Evolutionary conservation across 2,888 invertebrate genomes (phyloP), one percentile per base, ranked within the genome.

Genomic region (Cataglyphis livida): DNA sequence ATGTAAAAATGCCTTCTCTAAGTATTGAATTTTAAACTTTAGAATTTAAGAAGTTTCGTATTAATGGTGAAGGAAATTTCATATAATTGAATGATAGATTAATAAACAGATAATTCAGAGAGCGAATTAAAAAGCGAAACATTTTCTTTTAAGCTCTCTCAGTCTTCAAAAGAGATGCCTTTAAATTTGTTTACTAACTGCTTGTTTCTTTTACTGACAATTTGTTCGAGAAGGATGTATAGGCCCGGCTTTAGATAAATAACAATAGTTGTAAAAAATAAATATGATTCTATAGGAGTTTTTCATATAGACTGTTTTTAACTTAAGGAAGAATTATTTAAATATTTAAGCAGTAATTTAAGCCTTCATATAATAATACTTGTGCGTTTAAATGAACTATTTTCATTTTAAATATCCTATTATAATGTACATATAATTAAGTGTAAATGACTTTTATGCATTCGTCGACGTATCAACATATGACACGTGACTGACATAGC

Each of bases 401-500:
- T 21, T 41, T 1, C 21, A 21, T 21, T 57, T 66, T 57, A 76
- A 10, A 21, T 12, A 44, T 35, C 18, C 25, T 21, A 62, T 64
- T 38, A 73, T 68, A 82, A 74, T 88, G 88, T 88, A 88, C 41
- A 88, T 88, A 88, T 68, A 61, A 82, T 70, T 81, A 82, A 65
- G 65, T 79, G 76, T 81, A 84, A 68, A 79, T 79, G 61, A 78
- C 25, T 65, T 51, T 51, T 71, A 66, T 75, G 48, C 61, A 75
- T 84, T 62, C 15, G 54, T 62, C 71, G 73, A 81, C 38, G 61
- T 65, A 38, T 79, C 79, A 75, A 70, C 82, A 83, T 83, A 82
- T 75, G 81, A 25, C 25, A 25, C 79, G 91, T 87, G 93, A 93
- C 93, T 93, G 93, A 93, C 92, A 81, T 92, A 92, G 91, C 93